A percentile compares a stretch with the other conserved stretches of the same genome.
Evolutionary conservation across 2,888 invertebrate species (phyloP).

Genomic region (Clanis bilineata): DNA sequence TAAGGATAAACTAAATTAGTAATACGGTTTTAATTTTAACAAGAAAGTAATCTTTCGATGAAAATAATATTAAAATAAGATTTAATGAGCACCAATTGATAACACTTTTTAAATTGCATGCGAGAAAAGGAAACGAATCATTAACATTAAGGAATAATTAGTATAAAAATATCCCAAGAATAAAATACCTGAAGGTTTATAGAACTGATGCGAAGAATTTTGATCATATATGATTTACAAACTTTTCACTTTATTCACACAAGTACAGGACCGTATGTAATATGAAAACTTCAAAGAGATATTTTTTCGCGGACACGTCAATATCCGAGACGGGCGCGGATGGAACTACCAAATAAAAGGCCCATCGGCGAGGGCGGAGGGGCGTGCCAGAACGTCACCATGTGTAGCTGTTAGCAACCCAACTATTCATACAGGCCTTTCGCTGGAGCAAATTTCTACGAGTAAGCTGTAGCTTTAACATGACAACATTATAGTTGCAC

Average conservation of each 20-base stretch:
- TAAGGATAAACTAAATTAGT: neutral
- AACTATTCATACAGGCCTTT: slow-evolving; percentile 54
- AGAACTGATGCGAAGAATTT: slow-evolving; percentile 40
- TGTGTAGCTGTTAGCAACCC: slow-evolving; percentile 53
- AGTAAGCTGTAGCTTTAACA: slow-evolving; percentile 42
- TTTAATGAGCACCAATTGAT: neutral
- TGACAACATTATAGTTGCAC: slow-evolving; percentile 53
- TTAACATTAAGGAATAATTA: too few species aligned
- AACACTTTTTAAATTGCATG: neutral
- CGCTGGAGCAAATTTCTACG: slow-evolving; percentile 47
- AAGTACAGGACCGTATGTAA: slow-evolving; percentile 20
- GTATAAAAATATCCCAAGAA: neutral
- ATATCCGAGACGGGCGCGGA: slow-evolving; percentile 55
- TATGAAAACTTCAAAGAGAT: slow-evolving; percentile 28
- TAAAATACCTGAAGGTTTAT: slow-evolving; percentile 46
- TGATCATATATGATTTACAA: neutral
- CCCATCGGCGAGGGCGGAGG: slow-evolving; percentile 52
- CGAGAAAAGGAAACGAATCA: neutral
- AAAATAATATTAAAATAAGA: neutral
- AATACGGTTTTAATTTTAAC: neutral
- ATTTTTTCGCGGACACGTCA: slow-evolving; percentile 51
- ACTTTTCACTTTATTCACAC: slow-evolving; percentile 28
- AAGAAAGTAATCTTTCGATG: neutral
- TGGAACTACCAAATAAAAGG: slow-evolving; percentile 63
- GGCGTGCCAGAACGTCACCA: slow-evolving; percentile 58